Evolutionary conservation across 35 echinoderm and acorn worm species (phyloP), one percentile per base, ranked within the genome.

Genomic region (Ptychodera flava): DNA sequence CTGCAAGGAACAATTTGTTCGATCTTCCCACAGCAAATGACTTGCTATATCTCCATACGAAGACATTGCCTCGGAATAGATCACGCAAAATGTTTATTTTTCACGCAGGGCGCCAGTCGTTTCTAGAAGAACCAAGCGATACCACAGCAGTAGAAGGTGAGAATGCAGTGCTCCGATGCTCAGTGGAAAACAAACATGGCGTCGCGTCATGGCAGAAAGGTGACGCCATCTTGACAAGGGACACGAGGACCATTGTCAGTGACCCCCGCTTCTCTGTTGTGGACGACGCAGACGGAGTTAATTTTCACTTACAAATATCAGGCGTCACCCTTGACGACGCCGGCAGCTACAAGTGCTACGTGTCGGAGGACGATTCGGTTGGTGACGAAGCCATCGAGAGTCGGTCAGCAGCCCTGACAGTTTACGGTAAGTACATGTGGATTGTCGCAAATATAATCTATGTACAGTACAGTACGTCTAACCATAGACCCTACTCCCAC

Each of bases 131-230:
- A 31, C 95, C 95, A 31, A 29, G 76, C 31, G 84, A 85, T 64
- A 84, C 85, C 31, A 76, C 79, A 16, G 90, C 83, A 27, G 45
- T 78, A 27, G 80, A 88, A 28, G 95, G 95, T 2, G 78, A 91
- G 16, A 89, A 90, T 1, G 89, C 88, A 0, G 80, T 78, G 1
- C 82, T 97, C 0, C 37, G 78, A 0, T 97, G 95, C 35, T 90
- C 92, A 28, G 90, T 97, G 27, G 78, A 90, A 6, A 79, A 92
- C 78, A 92, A 94, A 77, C 80, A 78, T 30, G 95, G 95, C 16
- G 77, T 84, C 30, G 29, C 92, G 0, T 87, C 95, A 0, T 97
- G 95, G 92, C 86, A 84, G 0, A 97, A 92, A 76, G 88, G 83
- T 76, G 80, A 79, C 15, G 77, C 79, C 16, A 87, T 77, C 27